phyloP scores from a whole-genome alignment of 1,140 invertebrate species.

The silkworm (Bombyx mori) region ASM3026992v2 NC_085115.1:6702501-6703000 shows the following conservation, averaged over 20 bases:
- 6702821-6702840: constrained; percentile 65
- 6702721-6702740: no score
- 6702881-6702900: constrained; percentile 33
- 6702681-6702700: no score
- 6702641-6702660: no score
- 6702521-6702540: constrained; percentile 46
- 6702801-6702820: constrained; percentile 45
- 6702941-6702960: constrained; percentile 54
- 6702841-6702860: constrained; percentile 63
- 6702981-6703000: constrained; percentile 8
- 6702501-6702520: constrained; percentile 51
- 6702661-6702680: no score
- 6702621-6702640: no score
- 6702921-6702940: constrained; percentile 59
- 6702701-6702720: no score
- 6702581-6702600: constrained; percentile 38
- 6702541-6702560: constrained; percentile 52
- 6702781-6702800: constrained; percentile 12
- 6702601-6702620: constrained; percentile 5
- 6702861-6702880: constrained; percentile 50
- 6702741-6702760: no score
- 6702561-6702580: constrained; percentile 59
- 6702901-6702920: constrained; percentile 42
- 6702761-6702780: not conserved
- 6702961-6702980: constrained; percentile 34